Evolutionary conservation across 2,113 vertebrate species (phyloP), one percentile per base, ranked within the genome.

Genomic region (Raja brachyura): DNA sequence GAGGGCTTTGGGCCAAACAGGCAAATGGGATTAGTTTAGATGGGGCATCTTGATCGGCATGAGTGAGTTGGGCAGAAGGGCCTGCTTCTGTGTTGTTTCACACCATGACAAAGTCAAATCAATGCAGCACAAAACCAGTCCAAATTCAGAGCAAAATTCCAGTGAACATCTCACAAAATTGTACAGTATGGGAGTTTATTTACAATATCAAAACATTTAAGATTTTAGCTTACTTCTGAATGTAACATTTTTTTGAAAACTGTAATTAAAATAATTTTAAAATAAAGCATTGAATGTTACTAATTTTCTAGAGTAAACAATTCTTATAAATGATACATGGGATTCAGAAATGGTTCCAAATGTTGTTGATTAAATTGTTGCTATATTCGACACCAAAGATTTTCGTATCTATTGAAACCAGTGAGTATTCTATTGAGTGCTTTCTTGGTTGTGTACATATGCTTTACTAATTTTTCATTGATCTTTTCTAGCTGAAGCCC

Each of bases 371-470:
- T 63, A 61, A 90, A 66, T 66, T 70, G 61, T 90, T 66, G 61
- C 59, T 88, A 31, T 66, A 33, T 20, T 54, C 28, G 14, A 90
- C 66, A 90, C 86, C 63, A 90, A 90, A 90, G 86, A 90, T 39
- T 90, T 90, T 90, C 86, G 68, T 68, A 90, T 68, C 61, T 31
- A 90, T 68, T 61, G 85, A 66, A 63, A 66, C 61, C 66, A 25
- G 5, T 68, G 63, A 70, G 63, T 90, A 70, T 16, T 70, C 63
- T 39, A 70, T 16, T 22, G 86, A 39, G 86, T 68, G 22, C 66
- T 20, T 77, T 28, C 54, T 68, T 9, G 31, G 63, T 70, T 70
- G 11, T 90, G 86, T 33, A 68, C 86, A 90, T 28, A 66, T 70
- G 86, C 63, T n/a, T 3, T 90, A 16, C 31, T 13, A 68, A 68